Conservation (phyloP, 2,888 invertebrate genomes). For the Glyphotaelius pellucidus region DNA sequence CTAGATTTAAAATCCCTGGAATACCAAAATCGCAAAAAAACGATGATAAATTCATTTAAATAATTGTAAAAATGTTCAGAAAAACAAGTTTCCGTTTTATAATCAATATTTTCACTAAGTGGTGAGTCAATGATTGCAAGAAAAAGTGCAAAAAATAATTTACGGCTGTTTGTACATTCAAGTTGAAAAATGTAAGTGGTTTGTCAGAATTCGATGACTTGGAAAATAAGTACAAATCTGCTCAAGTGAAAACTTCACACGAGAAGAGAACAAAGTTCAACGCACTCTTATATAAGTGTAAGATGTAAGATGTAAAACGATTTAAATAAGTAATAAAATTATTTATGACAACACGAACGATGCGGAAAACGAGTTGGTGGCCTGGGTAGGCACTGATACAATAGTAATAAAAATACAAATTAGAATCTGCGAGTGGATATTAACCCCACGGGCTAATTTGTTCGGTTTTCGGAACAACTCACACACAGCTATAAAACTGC, state of each 20-base stretch:
- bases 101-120: not conserved
- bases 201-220: not conserved
- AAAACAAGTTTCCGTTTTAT: not conserved
- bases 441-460: no score
- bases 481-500: no score
- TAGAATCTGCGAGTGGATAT: not conserved
- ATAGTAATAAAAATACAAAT: not conserved
- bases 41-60: not conserved
- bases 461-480: no score
- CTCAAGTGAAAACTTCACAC: not conserved
- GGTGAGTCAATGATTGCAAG: not conserved
- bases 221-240: not conserved
- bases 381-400: not conserved
- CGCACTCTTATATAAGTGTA: not conserved
- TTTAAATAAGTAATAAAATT: not conserved
- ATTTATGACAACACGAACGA: not conserved
- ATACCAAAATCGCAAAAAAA: not conserved
- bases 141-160: not conserved
- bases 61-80: not conserved
- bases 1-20: not conserved
- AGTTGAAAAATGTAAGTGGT: not conserved
- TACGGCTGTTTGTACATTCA: not conserved
- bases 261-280: not conserved
- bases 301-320: not conserved
- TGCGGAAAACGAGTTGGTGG: not conserved